These are phyloP conservation scores for Bradypodion pumilum DNA, from an alignment of 2,797 vertebrate genomes.

Conservation along the genomic window DNA sequence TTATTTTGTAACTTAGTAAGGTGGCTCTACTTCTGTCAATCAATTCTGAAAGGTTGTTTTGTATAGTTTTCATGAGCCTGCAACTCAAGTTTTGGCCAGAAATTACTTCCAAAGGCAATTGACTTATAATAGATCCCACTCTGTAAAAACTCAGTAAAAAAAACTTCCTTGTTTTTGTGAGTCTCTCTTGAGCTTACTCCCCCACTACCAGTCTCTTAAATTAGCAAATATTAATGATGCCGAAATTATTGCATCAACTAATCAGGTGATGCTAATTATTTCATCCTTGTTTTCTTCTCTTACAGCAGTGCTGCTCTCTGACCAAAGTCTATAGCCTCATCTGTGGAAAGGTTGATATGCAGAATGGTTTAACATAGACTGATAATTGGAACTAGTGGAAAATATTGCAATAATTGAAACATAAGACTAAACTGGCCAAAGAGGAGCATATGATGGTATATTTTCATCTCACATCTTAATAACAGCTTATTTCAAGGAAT, in stretches of 20 bases:
- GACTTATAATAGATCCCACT: slow-evolving; percentile 39
- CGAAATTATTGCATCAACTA: slow-evolving; percentile 40
- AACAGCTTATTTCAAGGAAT: neutral
- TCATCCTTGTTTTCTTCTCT: slow-evolving; percentile 21
- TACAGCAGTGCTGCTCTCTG: slow-evolving; percentile 7
- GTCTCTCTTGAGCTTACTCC: slow-evolving; percentile 30
- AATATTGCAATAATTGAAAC: neutral
- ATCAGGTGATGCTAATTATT: slow-evolving; percentile 47
- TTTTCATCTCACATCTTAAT: neutral
- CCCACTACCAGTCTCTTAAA: slow-evolving; percentile 16
- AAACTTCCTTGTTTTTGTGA: slow-evolving; percentile 51
- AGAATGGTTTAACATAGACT: slow-evolving; percentile 2
- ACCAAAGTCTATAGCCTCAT: slow-evolving; percentile 39
- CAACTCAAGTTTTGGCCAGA: slow-evolving; percentile 30
- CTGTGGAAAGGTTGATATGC: neutral
- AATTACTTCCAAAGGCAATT: slow-evolving; percentile 48
- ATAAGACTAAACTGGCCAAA: neutral
- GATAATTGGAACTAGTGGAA: neutral
- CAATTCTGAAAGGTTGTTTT: slow-evolving; percentile 48
- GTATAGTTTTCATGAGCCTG: slow-evolving; percentile 37
- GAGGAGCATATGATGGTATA: neutral
- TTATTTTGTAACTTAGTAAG: slow-evolving; percentile 13
- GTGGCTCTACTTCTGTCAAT: slow-evolving; percentile 49
- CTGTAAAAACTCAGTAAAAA: slow-evolving; percentile 24
- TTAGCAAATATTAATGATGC: slow-evolving; percentile 28